phyloP scores from a whole-genome alignment of 2,113 vertebrate genomes.

The Furnarius figulus region DNA sequence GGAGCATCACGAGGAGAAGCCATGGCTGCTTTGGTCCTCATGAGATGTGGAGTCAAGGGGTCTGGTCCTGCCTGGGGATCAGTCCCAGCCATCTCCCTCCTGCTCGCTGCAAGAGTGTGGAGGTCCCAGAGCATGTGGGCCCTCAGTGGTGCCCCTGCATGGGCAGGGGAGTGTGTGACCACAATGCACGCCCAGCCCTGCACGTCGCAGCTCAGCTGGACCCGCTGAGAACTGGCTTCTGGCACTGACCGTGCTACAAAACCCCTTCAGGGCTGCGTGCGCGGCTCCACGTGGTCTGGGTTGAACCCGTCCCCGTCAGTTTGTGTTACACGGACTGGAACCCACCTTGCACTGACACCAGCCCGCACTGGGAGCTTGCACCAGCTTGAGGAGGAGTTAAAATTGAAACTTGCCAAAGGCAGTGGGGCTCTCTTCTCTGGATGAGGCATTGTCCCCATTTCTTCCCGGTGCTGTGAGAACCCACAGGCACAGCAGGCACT shows the following conservation, averaged over 20 bases:
- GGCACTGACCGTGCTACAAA: not conserved
- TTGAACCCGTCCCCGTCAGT: not conserved
- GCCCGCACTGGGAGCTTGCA: not conserved
- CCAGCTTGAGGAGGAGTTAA: not conserved
- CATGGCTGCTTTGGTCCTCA: accelerated
- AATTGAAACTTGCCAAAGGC: not conserved
- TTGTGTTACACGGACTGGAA: accelerated
- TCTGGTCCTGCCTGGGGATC: not conserved
- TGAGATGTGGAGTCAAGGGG: accelerated
- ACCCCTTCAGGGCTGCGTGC: not conserved
- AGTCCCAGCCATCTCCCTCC: not conserved
- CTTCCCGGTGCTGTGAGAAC: accelerated
- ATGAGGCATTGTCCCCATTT: accelerated
- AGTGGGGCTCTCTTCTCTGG: not conserved
- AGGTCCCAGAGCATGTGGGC: accelerated
- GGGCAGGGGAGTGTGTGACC: accelerated
- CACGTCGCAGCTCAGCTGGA: accelerated
- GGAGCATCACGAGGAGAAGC: accelerated
- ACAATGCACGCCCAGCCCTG: accelerated
- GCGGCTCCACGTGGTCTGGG: not conserved
- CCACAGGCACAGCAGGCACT: not conserved
- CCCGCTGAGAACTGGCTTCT: accelerated
- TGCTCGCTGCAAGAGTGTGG: accelerated
- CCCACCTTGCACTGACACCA: not conserved
- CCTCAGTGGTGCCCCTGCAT: accelerated